Base-by-base conservation (phyloP, 2,113 vertebrate species). In the Silurus meridionalis region DNA sequence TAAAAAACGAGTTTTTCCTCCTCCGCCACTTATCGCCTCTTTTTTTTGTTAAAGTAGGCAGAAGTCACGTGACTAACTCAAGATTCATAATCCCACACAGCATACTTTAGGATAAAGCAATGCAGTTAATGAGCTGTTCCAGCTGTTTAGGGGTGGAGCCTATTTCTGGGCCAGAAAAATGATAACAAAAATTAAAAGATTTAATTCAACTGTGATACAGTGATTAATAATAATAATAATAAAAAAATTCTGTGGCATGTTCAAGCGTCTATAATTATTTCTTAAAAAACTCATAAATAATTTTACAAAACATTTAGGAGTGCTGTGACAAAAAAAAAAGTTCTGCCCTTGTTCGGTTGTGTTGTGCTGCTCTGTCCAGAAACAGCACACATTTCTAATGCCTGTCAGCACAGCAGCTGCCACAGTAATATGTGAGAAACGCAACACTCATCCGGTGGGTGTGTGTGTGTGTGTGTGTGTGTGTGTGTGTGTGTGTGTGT, bases 381-480 rank as follows among this genome's bases (percentile, higher is more conserved):
- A 84, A 53, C 63, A 60, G 81, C 64, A 57, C 75, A 57, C 83
- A 53, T 53, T 75, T 55, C 80, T 82, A 61, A 52, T n/a, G 69
- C 80, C 48, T 82, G 77, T 84, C 75, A 85, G 69, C 69, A 75
- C 79, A 85, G 61, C 83, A 86, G 81, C 88, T 89, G 86, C 66
- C 75, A 46, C 52, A 15, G 6, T 69, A 61, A 83, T 85, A 87
- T 86, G 83, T 25, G 64, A 87, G 84, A 81, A 21, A 86, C 86
- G 86, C 6, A 85, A 28, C 74, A 64, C 83, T 85, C 77, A 87
- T 85, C 88, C 85, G 83, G 79, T 87, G 80, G 83, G 84, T 82
- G 82, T 52, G 57, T 37, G 37, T 53, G 82, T 86, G 85, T 28
- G 57, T 37, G 28, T 37, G 28, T 37, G 28, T 37, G 28, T 37